A percentile compares a stretch with the other conserved stretches of the same genome.
These are phyloP conservation scores for Tetramorium bicarinatum DNA, from an alignment of 2,888 invertebrate species.

Conservation along the genomic window DNA sequence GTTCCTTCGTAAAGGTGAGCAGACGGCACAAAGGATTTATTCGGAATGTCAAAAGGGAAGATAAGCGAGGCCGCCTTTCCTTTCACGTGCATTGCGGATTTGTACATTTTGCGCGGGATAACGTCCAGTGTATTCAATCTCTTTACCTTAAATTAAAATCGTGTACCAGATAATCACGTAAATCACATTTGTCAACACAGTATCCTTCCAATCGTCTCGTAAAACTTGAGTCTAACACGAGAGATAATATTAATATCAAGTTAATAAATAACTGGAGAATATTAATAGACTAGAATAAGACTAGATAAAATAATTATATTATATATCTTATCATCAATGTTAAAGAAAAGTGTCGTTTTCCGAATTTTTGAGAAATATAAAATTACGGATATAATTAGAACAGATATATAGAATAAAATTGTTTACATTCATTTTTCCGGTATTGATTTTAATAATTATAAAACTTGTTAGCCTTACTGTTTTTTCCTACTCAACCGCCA, in stretches of 20 bases:
- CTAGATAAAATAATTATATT: not conserved
- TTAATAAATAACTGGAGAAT: not conserved
- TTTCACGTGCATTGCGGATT: conserved; percentile 15
- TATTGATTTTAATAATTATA: not conserved
- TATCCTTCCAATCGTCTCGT: not conserved
- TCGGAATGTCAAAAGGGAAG: conserved; percentile 52
- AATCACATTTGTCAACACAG: not conserved
- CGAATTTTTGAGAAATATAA: not conserved
- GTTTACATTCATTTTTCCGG: not conserved
- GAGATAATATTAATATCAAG: not conserved
- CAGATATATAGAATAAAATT: not conserved
- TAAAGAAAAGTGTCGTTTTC: not conserved
- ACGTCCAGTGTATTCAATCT: conserved; percentile 36
- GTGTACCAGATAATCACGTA: not conserved
- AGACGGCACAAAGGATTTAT: conserved; percentile 46
- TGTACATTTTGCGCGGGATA: conserved; percentile 30
- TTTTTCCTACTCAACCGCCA: not conserved
- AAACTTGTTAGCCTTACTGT: not conserved
- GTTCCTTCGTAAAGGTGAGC: conserved; percentile 15
- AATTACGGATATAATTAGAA: not conserved
- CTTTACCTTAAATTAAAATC: conserved; percentile 8
- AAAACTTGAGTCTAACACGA: conserved; percentile 10
- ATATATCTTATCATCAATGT: too few species aligned
- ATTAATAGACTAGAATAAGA: not conserved
- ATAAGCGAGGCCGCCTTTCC: conserved; percentile 20